Percentiles rank a stretch among this genome's conserved stretches.
Conservation (phyloP, 2,888 invertebrate genomes). For the Eustalomyia histrio region DNA sequence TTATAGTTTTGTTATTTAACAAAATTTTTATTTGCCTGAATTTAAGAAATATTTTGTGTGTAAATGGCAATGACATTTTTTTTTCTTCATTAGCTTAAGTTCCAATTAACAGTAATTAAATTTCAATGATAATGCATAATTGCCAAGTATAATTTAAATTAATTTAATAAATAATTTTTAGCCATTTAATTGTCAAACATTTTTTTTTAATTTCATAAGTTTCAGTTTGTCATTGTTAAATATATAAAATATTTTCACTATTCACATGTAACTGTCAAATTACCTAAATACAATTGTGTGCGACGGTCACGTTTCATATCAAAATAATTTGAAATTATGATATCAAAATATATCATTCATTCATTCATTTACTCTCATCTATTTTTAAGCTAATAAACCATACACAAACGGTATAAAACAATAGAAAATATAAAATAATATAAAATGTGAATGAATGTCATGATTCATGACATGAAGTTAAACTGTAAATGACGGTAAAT, state of each 20-base stretch:
- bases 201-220: too few relatives aligned
- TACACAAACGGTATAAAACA: background rate
- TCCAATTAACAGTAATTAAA: too few relatives aligned
- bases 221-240: too few relatives aligned
- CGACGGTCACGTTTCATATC: slow-evolving; percentile 45
- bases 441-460: slow-evolving; percentile 42
- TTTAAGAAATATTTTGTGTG: too few relatives aligned
- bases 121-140: too few relatives aligned
- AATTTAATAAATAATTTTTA: too few relatives aligned
- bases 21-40: too few relatives aligned
- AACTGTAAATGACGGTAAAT: slow-evolving; percentile 37
- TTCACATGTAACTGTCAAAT: slow-evolving; percentile 43
- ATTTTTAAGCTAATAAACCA: background rate
- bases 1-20: too few relatives aligned
- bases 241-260: slow-evolving; percentile 41
- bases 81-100: too few relatives aligned
- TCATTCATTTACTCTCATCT: background rate
- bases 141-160: too few relatives aligned
- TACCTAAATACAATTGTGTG: slow-evolving; percentile 23
- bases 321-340: slow-evolving; percentile 46
- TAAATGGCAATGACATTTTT: too few relatives aligned
- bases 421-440: background rate
- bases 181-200: too few relatives aligned
- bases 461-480: slow-evolving; percentile 33
- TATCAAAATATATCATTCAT: slow-evolving; percentile 31